Percentiles rank a stretch among this genome's conserved stretches.
These are phyloP conservation scores for Drosophila helvetica DNA, from an alignment of 2,888 invertebrate genomes.

Conservation along the genomic window DNA sequence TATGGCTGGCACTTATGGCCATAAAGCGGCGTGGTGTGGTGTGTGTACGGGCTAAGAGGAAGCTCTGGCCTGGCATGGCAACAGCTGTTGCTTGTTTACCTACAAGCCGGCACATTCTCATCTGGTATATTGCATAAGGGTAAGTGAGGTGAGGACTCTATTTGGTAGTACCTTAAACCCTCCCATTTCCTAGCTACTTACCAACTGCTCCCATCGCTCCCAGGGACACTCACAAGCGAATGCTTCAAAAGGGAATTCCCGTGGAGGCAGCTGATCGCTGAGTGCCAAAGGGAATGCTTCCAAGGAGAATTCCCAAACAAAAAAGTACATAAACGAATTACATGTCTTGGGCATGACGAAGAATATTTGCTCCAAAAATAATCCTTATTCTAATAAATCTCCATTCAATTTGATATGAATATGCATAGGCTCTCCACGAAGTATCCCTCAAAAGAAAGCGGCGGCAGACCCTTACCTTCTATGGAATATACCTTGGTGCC, in stretches of 20 bases:
- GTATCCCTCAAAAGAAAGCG: neutral
- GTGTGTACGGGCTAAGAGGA: slow-evolving; percentile 7
- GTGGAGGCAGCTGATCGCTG: neutral
- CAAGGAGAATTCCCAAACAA: neutral
- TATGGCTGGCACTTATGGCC: slow-evolving; percentile 20
- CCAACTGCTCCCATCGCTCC: neutral
- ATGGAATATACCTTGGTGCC: neutral
- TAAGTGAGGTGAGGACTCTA: neutral
- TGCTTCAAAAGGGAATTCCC: neutral
- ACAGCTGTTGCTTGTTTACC: slow-evolving; percentile 73
- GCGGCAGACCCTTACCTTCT: neutral
- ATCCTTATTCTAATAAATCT: neutral
- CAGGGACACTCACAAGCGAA: neutral
- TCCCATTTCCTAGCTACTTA: neutral
- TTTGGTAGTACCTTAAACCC: neutral
- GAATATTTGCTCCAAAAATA: too few relatives aligned
- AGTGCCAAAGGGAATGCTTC: too few relatives aligned
- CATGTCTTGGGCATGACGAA: neutral
- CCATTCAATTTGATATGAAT: neutral
- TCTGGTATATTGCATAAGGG: neutral
- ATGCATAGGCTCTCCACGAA: too few relatives aligned
- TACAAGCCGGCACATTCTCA: slow-evolving; percentile 31
- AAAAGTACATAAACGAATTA: neutral
- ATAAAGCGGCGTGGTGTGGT: slow-evolving; percentile 5
- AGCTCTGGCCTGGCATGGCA: slow-evolving; percentile 13